A percentile compares a stretch with the other conserved stretches of the same genome.
These are phyloP conservation scores for Rhinatrema bivittatum DNA, from an alignment of 2,797 vertebrate genomes.

Conservation along the genomic window DNA sequence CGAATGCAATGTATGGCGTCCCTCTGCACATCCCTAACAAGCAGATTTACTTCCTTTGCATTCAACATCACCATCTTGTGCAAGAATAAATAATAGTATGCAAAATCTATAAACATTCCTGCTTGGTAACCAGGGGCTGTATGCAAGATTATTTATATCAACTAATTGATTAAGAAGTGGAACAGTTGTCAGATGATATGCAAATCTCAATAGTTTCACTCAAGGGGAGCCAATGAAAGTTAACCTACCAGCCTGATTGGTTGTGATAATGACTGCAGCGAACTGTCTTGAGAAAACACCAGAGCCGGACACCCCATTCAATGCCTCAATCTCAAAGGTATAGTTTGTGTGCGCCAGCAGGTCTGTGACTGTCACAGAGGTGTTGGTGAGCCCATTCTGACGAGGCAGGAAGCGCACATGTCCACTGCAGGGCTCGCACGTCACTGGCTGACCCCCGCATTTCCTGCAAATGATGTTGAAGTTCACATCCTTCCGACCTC, in stretches of 20 bases:
- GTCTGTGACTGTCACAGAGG: conserved; percentile 86
- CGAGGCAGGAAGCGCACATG: conserved; percentile 84
- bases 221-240: neutral
- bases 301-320: conserved; percentile 82
- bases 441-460: conserved; percentile 53
- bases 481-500: conserved; percentile 83
- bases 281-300: conserved; percentile 72
- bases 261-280: conserved; percentile 91
- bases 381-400: conserved; percentile 79
- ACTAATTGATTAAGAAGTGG: too few relatives aligned
- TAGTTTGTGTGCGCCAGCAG: conserved; percentile 96
- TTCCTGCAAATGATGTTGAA: conserved; percentile 92
- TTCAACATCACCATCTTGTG: too few relatives aligned
- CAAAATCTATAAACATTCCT: too few relatives aligned
- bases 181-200: neutral
- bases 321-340: conserved; percentile 90
- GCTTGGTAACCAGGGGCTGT: too few relatives aligned
- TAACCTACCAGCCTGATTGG: conserved; percentile 92
- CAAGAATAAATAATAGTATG: too few relatives aligned
- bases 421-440: conserved; percentile 81
- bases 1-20: too few relatives aligned
- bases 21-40: too few relatives aligned
- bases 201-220: neutral
- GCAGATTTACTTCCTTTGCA: too few relatives aligned
- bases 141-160: too few relatives aligned